A percentile compares a stretch with the other conserved stretches of the same genome.
phyloP scores from a whole-genome alignment of 2,888 invertebrate genomes.

The Cerceris rybyensis region DNA sequence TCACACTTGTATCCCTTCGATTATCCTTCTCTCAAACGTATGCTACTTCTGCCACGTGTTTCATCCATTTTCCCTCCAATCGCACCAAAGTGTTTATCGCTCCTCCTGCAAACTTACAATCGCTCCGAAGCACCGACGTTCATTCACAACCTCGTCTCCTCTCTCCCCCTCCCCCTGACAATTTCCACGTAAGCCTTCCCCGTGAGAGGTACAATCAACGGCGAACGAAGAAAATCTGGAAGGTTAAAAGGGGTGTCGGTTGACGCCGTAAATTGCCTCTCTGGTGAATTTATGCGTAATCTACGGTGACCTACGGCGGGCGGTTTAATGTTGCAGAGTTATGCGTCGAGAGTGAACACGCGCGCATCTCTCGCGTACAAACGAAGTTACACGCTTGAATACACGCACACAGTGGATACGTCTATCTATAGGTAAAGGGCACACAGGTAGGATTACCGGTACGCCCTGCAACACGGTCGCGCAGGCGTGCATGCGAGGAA shows the following conservation, averaged over 20 bases:
- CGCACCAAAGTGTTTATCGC: no score
- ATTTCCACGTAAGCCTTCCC: not conserved
- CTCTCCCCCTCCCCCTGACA: not conserved
- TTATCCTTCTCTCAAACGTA: no score
- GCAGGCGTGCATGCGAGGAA: slow-evolving; percentile 21
- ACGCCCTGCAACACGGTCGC: not conserved
- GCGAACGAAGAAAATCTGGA: slow-evolving; percentile 30
- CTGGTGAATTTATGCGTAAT: slow-evolving; percentile 74
- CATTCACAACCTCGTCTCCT: no score
- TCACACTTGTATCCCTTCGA: no score
- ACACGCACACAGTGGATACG: slow-evolving; percentile 1
- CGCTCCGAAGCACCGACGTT: no score
- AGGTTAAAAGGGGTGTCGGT: slow-evolving; percentile 45
- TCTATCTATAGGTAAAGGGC: not conserved
- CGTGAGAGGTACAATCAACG: not conserved
- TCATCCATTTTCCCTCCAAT: no score
- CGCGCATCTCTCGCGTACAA: not conserved
- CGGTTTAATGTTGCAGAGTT: slow-evolving; percentile 71
- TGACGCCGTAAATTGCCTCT: slow-evolving; percentile 66
- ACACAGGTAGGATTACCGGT: not conserved
- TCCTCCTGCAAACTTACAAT: no score
- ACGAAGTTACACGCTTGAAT: slow-evolving; percentile 12
- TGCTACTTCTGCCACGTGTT: no score
- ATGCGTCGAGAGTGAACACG: slow-evolving; percentile 54
- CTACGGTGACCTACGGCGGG: slow-evolving; percentile 71